Conservation (phyloP, 2,113 vertebrate species). For the Theropithecus gelada region DNA sequence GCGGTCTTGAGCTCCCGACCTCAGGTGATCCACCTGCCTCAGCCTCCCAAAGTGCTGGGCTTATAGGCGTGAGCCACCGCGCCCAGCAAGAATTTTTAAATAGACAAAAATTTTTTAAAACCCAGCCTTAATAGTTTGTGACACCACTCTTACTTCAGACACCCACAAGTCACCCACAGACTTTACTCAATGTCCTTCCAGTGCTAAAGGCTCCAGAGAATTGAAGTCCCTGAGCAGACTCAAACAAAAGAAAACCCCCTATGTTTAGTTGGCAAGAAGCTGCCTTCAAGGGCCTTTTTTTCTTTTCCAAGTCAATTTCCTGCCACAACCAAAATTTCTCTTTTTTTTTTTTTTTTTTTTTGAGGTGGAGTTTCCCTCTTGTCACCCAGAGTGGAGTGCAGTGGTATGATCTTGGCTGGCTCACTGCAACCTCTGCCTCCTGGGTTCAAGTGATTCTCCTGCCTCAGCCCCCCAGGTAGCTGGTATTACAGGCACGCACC, state of each 20-base stretch:
- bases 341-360: background rate
- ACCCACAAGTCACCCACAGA: background rate
- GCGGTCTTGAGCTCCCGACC: too few species aligned
- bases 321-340: background rate
- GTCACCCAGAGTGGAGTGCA: too few species aligned
- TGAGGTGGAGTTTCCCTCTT: fast-evolving
- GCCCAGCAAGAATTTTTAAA: background rate
- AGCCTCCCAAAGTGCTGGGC: too few species aligned
- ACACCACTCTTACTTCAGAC: background rate
- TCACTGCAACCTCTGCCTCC: too few species aligned
- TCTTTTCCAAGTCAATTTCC: background rate
- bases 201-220: background rate
- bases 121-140: background rate
- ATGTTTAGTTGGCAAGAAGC: background rate
- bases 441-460: too few species aligned
- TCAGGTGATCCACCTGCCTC: too few species aligned
- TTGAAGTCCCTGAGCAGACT: background rate
- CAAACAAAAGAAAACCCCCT: background rate
- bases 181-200: background rate
- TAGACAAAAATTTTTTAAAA: background rate
- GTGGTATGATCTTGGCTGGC: too few species aligned
- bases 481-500: too few species aligned
- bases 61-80: fast-evolving
- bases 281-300: background rate
- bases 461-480: too few species aligned